Evolutionary conservation across 2,888 invertebrate genomes (phyloP), one percentile per base, ranked within the genome.

Genomic region (Hydropsyche betteni): DNA sequence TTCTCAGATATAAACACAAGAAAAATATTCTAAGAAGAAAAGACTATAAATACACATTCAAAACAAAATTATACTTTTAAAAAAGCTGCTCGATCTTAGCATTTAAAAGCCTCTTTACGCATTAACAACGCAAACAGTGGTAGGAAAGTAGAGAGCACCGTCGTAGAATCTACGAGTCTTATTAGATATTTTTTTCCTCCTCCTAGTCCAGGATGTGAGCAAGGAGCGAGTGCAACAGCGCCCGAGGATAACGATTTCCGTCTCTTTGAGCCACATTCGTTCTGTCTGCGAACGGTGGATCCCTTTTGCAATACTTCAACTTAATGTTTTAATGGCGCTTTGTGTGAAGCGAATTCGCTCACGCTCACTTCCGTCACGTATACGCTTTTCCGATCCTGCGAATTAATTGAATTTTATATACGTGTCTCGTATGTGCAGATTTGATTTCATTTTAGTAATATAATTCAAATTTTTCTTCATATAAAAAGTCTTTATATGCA

Each of bases 171-270:
- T 24, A 24, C 24, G 2, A 24, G 75, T 75, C 70, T 76, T 76
- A 79, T 79, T 79, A 79, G 76, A 74, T 75, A n/a, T 16, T 55
- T 55, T 55, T 55, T 55, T 55, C 16, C 12, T 55, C 16, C 12
- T 36, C 34, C 75, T 74, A 72, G 73, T 73, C 16, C 64, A 70
- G 76, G 72, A 69, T 36, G 52, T 38, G 55, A 69, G 55, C 33
- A 53, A 74, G 74, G 51, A 74, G 74, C 75, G 70, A 74, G 72
- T 78, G 78, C 78, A 78, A 70, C 76, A 76, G 75, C 55, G 70
- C 72, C 68, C 69, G 69, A 74, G 75, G 77, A 75, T 77, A 78
- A 78, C 78, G 78, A 78, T 78, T 78, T 78, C 78, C 78, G 76
- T 16, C 58, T 68, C 78, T 78, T 78, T 78, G 78, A 78, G 61